phyloP scores from a whole-genome alignment of 2,113 vertebrate genomes.

The Poicephalus gulielmi region DNA sequence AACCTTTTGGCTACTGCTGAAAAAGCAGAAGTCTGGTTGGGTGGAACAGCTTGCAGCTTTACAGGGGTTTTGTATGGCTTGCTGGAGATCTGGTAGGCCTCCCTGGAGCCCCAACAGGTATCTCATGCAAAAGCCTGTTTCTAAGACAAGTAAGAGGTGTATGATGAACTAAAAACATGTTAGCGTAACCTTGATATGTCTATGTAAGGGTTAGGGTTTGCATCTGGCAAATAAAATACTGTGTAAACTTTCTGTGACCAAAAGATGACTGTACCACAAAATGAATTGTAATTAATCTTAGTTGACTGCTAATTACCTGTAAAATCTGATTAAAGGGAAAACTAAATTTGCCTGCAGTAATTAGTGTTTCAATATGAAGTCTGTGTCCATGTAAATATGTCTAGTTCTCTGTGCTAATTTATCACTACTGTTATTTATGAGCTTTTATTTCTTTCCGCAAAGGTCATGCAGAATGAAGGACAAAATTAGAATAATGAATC shows the following conservation, averaged over 20 bases:
- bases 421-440: constrained; percentile 58
- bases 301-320: constrained; percentile 77
- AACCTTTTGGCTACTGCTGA: background rate
- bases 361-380: constrained; percentile 64
- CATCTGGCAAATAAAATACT: constrained; percentile 56
- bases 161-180: background rate
- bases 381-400: constrained; percentile 66
- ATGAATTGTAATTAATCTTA: constrained; percentile 76
- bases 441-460: constrained; percentile 41
- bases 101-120: background rate
- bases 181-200: constrained; percentile 42
- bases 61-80: background rate
- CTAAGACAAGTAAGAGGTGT: background rate
- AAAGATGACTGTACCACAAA: constrained; percentile 68
- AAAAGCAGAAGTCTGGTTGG: background rate
- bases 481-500: constrained; percentile 54
- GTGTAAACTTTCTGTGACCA: constrained; percentile 70
- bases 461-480: constrained; percentile 57
- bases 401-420: constrained; percentile 52
- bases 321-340: constrained; percentile 78
- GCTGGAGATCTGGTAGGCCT: background rate
- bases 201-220: constrained; percentile 50
- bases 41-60: background rate
- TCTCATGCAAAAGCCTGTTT: background rate
- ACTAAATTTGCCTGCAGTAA: constrained; percentile 72